Evolutionary conservation across 2,888 invertebrate species (phyloP).

Genomic region (Branchipolynoe longqiensis): DNA sequence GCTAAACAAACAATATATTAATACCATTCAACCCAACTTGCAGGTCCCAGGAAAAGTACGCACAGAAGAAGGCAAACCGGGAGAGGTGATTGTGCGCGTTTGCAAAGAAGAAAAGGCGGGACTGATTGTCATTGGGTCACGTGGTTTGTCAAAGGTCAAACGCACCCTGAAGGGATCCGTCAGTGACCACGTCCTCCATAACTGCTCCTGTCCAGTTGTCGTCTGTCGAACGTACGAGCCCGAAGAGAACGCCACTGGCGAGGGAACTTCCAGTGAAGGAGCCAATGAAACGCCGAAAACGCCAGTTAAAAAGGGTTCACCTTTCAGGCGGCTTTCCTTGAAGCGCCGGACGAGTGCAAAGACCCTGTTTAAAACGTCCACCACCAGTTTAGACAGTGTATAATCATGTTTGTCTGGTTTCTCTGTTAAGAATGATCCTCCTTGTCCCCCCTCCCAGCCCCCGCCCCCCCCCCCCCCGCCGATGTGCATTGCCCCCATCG

Average conservation of each 20-base stretch:
- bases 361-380: background rate
- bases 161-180: slow-evolving; percentile 78
- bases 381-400: no score
- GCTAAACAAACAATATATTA: no score
- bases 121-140: slow-evolving; percentile 76
- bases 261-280: slow-evolving; percentile 32
- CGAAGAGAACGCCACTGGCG: slow-evolving; percentile 7
- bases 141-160: slow-evolving; percentile 76
- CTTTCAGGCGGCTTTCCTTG: slow-evolving; percentile 34
- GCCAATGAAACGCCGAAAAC: slow-evolving; percentile 24
- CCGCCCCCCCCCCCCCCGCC: no score
- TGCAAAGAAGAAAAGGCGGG: slow-evolving; percentile 75
- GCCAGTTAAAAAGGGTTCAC: slow-evolving; percentile 11
- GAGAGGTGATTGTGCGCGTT: slow-evolving; percentile 75
- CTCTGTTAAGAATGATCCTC: no score
- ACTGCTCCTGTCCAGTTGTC: slow-evolving; percentile 76
- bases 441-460: no score
- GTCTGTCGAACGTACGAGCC: slow-evolving; percentile 69
- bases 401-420: no score
- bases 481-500: no score
- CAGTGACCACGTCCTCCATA: slow-evolving; percentile 78
- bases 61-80: slow-evolving; percentile 76
- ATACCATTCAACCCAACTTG: no score
- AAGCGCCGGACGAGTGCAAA: slow-evolving; percentile 25
- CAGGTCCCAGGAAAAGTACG: slow-evolving; percentile 77